phyloP scores from a whole-genome alignment of 2,113 vertebrate genomes.

The Neolamprologus ventralis region DNA sequence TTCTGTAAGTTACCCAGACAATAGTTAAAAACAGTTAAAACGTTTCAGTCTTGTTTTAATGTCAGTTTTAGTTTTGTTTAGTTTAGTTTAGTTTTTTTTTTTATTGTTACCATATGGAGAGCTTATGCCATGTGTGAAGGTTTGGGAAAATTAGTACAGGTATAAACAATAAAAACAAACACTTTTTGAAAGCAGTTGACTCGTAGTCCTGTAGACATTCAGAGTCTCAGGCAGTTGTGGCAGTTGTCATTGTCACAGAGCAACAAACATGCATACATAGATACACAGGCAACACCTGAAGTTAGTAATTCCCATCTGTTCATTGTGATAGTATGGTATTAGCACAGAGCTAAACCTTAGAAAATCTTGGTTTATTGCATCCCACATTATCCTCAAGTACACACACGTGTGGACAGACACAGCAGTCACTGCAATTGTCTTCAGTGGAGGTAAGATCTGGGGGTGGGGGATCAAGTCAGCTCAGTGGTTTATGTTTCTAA shows the following conservation, averaged over 20 bases:
- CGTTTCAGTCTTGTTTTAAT: neutral
- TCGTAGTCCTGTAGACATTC: neutral
- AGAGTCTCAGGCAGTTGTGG: neutral
- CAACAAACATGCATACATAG: neutral
- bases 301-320: neutral
- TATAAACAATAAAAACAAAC: neutral
- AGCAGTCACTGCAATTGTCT: neutral
- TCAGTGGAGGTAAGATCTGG: neutral
- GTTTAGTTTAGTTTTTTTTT: neutral
- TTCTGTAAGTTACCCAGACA: neutral
- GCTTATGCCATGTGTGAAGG: neutral
- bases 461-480: neutral
- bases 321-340: neutral
- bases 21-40: neutral
- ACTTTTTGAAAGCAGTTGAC: neutral
- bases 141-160: neutral
- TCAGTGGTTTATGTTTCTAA: neutral
- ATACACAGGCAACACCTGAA: neutral
- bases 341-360: neutral
- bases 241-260: neutral
- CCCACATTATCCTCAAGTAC: neutral
- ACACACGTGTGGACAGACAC: neutral
- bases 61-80: neutral
- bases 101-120: neutral
- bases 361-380: conserved; percentile 14